Conservation (phyloP, 2,888 invertebrate species). For the Drosophila macrospina region DNA sequence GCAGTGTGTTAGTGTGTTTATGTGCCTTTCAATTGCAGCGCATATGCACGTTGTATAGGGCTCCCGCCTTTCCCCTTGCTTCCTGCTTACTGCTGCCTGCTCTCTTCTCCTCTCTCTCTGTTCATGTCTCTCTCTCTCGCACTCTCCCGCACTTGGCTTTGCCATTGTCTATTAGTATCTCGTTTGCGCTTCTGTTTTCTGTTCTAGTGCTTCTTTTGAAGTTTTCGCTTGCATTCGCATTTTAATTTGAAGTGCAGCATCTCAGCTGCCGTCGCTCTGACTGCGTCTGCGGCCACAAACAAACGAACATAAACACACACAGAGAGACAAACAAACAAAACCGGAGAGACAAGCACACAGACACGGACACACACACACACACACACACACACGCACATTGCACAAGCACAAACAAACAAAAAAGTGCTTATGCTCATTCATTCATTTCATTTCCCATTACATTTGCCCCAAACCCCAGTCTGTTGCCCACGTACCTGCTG, state of each 20-base stretch:
- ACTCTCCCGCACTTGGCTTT: conserved; percentile 43
- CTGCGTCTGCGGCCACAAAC: conserved; percentile 70
- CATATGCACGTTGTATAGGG: conserved; percentile 41
- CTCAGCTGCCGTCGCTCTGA: conserved; percentile 49
- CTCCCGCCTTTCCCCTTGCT: too few species aligned
- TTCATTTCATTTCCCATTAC: conserved; percentile 81
- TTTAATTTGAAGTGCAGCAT: conserved; percentile 81
- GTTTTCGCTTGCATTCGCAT: conserved; percentile 81
- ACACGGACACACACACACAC: conserved; percentile 5
- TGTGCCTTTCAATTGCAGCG: conserved; percentile 67
- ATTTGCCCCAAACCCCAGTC: conserved; percentile 42
- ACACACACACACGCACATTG: conserved; percentile 8
- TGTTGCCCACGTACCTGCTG: neutral
- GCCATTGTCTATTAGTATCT: conserved; percentile 80
- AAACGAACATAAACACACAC: conserved; percentile 39
- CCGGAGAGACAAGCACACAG: conserved; percentile 25
- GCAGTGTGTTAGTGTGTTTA: conserved; percentile 78
- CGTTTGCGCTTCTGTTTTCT: conserved; percentile 80
- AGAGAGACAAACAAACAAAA: conserved; percentile 21
- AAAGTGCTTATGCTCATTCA: conserved; percentile 80
- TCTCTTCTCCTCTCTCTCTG: conserved; percentile 2
- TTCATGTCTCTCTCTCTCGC: neutral
- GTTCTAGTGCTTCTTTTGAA: conserved; percentile 80
- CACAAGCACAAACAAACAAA: conserved; percentile 42
- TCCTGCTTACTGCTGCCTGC: conserved; percentile 8